Evolutionary conservation across 2,113 vertebrate species (phyloP), one percentile per base, ranked within the genome.

Genomic region (Otocyon megalotis): DNA sequence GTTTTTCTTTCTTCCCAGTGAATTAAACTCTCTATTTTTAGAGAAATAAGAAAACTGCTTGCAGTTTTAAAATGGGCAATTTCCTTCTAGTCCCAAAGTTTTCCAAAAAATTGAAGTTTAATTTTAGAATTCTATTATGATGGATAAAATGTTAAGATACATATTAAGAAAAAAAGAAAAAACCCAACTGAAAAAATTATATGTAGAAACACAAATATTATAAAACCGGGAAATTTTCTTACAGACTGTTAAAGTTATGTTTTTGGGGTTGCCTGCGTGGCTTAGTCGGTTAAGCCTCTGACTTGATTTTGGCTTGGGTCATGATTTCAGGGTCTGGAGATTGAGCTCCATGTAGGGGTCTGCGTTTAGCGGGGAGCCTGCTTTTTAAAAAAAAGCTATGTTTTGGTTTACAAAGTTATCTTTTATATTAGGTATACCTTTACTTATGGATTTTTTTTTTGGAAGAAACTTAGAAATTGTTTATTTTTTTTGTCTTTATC

Each of bases 71-170:
- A 95, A 81, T 86, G 37, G 16, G 37, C 74, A 24, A 67, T 93
- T 86, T 93, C 14, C 37, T 96, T n/a, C 79, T 63, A 74, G 17
- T 93, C 0, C 26, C 93, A 67, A 95, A 15, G 19, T 22, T 90
- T 97, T 85, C 63, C 2, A 28, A 74, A 80, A 95, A 81, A 65
- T 50, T 79, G 17, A 85, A 86, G n/a, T 83, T 72, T 83, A 56
- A 32, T 85, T 87, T 82, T 76, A 88, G 10, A 5, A 20, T 16
- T 90, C n/a, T 71, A 50, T 85, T 74, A 65, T 9, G 65, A 71
- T 58, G 60, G 54, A 88, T 84, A 58, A 92, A 74, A 28, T 12
- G 4, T 94, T 88, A 54, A 28, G 62, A 62, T 71, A 84, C 17
- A 71, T 67, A 62, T 53, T 92, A 9, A 89, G 32, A 63, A 9